Percentiles rank a stretch among this genome's conserved stretches.
Conservation (phyloP, 2,888 invertebrate species). For the Linyphia triangularis region DNA sequence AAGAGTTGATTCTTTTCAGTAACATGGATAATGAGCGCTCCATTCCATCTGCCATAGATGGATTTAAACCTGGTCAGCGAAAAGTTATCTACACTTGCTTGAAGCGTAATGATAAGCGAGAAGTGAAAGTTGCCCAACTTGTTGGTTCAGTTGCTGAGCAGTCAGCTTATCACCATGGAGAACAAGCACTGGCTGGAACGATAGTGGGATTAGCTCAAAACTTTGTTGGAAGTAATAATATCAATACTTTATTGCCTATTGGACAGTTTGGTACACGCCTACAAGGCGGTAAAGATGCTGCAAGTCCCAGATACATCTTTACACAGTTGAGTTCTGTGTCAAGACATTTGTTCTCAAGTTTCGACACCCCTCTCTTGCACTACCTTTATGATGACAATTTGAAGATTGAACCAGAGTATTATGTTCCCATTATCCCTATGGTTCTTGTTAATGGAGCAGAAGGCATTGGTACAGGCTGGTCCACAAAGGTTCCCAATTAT, state of each 20-base stretch:
- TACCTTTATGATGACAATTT: constrained; percentile 96
- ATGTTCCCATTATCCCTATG: constrained; percentile 97
- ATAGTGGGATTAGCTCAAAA: constrained; percentile 99
- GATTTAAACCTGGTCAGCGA: constrained; percentile 96
- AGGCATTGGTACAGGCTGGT: constrained; percentile 98
- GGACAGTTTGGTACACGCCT: constrained; percentile 97
- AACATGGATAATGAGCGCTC: constrained; percentile 96
- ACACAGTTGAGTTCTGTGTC: constrained; percentile 90
- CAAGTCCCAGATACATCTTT: constrained; percentile 98
- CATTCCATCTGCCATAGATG: constrained; percentile 90
- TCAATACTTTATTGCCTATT: constrained; percentile 94
- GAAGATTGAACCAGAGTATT: constrained; percentile 95
- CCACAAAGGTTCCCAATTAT: constrained; percentile 97
- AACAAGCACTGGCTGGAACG: constrained; percentile 93
- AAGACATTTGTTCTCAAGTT: constrained; percentile 90
- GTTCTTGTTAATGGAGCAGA: constrained; percentile 97
- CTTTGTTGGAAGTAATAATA: constrained; percentile 98
- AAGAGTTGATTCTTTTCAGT: constrained; percentile 96
- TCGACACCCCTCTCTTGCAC: constrained; percentile 92
- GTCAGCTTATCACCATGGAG: constrained; percentile 99
- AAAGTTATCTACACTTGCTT: constrained; percentile 97
- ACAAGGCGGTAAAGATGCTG: constrained; percentile 96
- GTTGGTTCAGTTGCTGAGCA: constrained; percentile 98
- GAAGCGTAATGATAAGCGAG: constrained; percentile 95
- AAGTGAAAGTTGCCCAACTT: constrained; percentile 97